Conservation (phyloP, 1,140 invertebrate species). For the Wasmannia auropunctata region DNA sequence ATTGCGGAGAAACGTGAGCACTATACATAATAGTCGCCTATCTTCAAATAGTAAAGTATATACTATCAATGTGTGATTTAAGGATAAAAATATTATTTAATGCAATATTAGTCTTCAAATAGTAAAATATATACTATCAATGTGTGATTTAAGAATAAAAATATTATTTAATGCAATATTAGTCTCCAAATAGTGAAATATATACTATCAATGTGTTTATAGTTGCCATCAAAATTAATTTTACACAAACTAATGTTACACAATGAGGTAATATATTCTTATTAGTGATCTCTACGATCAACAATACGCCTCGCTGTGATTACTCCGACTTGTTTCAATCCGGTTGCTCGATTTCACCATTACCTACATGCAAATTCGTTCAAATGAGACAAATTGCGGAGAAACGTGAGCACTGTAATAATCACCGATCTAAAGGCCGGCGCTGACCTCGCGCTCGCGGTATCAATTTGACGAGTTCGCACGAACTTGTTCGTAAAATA, state of each 20-base stretch:
- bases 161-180: background rate
- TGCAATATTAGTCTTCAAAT: background rate
- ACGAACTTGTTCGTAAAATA: slow-evolving; percentile 51
- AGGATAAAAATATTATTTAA: no score
- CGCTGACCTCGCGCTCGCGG: slow-evolving; percentile 1
- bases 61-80: no score
- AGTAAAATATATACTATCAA: no score
- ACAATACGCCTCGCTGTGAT: background rate
- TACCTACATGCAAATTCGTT: slow-evolving; percentile 33
- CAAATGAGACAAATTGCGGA: background rate
- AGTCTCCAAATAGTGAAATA: background rate
- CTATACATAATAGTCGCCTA: slow-evolving; percentile 23
- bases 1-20: background rate
- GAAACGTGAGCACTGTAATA: slow-evolving; percentile 9
- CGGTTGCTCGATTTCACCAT: background rate
- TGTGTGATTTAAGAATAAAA: no score
- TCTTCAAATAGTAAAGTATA: no score
- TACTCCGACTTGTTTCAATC: background rate
- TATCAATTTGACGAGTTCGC: slow-evolving; percentile 43
- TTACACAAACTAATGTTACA: background rate
- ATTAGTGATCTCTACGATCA: background rate
- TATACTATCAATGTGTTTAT: background rate
- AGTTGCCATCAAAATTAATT: background rate
- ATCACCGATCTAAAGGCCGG: slow-evolving; percentile 20
- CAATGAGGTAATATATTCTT: background rate